Base-by-base conservation (phyloP, 2,113 vertebrate genomes). In the Carollia perspicillata region DNA sequence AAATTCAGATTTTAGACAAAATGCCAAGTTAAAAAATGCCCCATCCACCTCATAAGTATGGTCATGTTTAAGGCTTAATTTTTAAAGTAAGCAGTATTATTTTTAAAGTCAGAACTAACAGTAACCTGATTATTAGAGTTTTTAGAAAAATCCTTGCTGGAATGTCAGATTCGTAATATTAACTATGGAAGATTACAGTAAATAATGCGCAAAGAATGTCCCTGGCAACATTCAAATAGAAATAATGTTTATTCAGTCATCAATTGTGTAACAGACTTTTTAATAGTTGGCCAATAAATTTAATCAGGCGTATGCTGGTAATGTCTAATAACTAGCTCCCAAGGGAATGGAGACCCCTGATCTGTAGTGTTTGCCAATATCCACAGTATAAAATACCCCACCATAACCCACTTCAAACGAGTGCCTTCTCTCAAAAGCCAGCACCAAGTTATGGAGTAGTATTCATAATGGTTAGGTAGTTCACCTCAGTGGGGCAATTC, bases 171-270 rank as follows among this genome's bases (percentile, higher is more conserved):
- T 90, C 88, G 68, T 17, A 89, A 95, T 20, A n/a, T 91, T 84
- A 96, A 89, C 66, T 95, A 28, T 89, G 53, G 5, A 94, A 96
- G 78, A 97, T 58, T 88, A 55, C 33, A 85, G 17, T 77, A 92
- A 86, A 89, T 89, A 96, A 97, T 96, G 40, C 77, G 22, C 22
- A 93, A 98, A 98, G 97, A 95, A 75, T 37, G 9, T 84, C 33
- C 44, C 65, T 95, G 40, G 42, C 35, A 89, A 53, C 40, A 83
- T 84, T 87, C 40, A 80, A 51, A 53, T 86, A 91, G 86, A 96
- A 94, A 77, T 16, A 26, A 90, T 77, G 94, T 51, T 80, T 1
- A 37, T 51, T 68, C 8, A 77, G 44, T 13, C 13, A 53, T 71
- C 66, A 92, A 30, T 37, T 92, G 40, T 92, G 1, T 85, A 83